A percentile compares a stretch with the other conserved stretches of the same genome.
Evolutionary conservation across 2,113 vertebrate species (phyloP).

Genomic region (Eulacestoma nigropectus): DNA sequence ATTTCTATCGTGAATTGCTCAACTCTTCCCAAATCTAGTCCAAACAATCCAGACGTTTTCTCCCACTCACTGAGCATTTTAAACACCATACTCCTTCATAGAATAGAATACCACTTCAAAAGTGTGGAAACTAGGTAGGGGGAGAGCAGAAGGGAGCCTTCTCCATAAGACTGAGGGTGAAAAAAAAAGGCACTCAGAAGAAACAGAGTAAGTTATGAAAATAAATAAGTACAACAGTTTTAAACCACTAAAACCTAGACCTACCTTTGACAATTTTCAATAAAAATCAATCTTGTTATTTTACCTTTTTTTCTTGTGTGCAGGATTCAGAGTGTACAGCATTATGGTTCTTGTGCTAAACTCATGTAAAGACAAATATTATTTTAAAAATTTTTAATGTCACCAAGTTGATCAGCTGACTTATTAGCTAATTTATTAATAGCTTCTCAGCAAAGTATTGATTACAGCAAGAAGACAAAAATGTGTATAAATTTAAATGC

Average conservation of each 20-base stretch:
- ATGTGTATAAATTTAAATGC: neutral
- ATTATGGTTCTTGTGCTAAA: neutral
- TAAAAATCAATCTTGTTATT: neutral
- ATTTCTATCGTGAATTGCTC: neutral
- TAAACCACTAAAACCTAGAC: neutral
- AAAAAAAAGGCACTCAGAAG: neutral
- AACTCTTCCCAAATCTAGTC: neutral
- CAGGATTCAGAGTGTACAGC: neutral
- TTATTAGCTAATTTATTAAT: neutral
- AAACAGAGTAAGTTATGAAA: neutral
- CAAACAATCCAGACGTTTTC: neutral
- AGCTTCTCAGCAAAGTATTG: neutral
- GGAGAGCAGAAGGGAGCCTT: rapidly evolving
- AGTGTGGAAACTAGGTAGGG: rapidly evolving
- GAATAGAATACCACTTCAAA: neutral
- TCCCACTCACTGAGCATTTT: neutral
- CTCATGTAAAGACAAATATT: neutral
- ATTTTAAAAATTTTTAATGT: neutral
- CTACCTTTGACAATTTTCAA: neutral
- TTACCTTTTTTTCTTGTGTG: neutral
- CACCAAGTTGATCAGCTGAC: neutral
- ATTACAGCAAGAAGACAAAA: neutral
- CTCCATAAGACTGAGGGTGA: neutral
- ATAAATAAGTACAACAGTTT: neutral
- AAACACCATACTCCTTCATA: neutral